Evolutionary conservation across 2,113 vertebrate genomes (phyloP).

Genomic region (Eulemur macaco): DNA sequence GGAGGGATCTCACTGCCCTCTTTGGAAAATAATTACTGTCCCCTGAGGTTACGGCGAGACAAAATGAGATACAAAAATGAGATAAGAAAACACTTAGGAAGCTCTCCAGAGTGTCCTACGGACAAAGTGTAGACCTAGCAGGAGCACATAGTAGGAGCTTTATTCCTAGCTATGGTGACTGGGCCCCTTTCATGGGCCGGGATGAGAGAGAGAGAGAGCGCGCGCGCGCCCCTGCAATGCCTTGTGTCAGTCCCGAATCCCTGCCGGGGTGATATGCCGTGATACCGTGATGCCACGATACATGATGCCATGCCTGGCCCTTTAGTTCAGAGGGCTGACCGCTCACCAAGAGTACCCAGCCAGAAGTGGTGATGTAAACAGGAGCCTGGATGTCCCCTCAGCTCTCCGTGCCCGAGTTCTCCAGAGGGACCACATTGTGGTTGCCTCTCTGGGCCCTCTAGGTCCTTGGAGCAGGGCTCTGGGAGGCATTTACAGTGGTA

Average conservation of each 20-base stretch:
- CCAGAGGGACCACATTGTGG: rapidly evolving
- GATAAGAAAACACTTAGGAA: neutral
- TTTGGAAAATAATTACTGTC: neutral
- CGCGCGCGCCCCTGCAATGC: too few species aligned
- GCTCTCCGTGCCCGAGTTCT: neutral
- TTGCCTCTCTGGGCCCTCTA: neutral
- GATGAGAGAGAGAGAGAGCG: too few species aligned
- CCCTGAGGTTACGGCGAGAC: neutral
- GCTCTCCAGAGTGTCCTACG: neutral
- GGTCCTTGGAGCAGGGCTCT: neutral
- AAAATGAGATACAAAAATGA: neutral
- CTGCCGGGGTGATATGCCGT: too few species aligned
- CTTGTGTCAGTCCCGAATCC: neutral
- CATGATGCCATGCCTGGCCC: neutral
- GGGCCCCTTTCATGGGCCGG: neutral
- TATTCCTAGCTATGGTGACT: too few species aligned
- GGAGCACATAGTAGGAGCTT: neutral
- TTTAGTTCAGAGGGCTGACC: neutral
- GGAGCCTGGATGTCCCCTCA: neutral
- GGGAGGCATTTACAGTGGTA: neutral
- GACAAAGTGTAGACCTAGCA: neutral
- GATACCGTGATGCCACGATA: too few species aligned
- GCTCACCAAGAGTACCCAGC: neutral
- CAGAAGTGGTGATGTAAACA: too few species aligned
- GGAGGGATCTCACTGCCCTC: neutral